Base-by-base conservation (phyloP, 37 sponge, comb jelly and placozoan genomes). In the Crambe crambe region DNA sequence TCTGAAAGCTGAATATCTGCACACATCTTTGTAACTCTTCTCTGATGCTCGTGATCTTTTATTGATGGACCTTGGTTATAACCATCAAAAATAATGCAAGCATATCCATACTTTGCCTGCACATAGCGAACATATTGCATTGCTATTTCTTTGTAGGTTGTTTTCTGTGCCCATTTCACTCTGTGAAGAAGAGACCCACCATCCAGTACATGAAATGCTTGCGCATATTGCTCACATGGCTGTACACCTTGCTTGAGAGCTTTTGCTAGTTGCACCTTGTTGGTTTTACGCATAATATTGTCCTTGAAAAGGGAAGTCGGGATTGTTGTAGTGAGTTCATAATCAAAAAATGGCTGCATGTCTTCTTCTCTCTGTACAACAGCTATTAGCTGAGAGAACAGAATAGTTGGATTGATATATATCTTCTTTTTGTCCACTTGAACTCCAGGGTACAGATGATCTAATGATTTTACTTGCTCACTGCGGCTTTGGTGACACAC, bases 141-240 rank as follows among this genome's bases (percentile, higher is more conserved):
- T 58, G 34, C 17, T 58, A 76, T 57, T 59, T 76, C 38, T 60
- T 59, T 57, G 40, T 76, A 60, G 20, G 63, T 76, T 8, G 36
- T 37, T n/a, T 76, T 76, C 56, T 59, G 57, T 26, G 5, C 23
- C n/a, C n/a, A n/a, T n/a, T n/a, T n/a, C n/a, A n/a, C n/a, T n/a
- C n/a, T n/a, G n/a, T n/a, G n/a, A n/a, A n/a, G n/a, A n/a, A n/a
- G n/a, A n/a, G n/a, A n/a, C n/a, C n/a, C n/a, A n/a, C n/a, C n/a
- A n/a, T n/a, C n/a, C n/a, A 78, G 41, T 2, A 78, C 79, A 64
- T 78, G 44, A 25, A 22, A 64, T 78, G 79, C 44, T 78, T 78
- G 79, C 25, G 21, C 32, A 62, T 15, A 37, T 4, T 18, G 43
- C 38, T 62, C 66, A 61, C 26, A 36, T 64, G 18, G 68, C 9